Evolutionary conservation across 1,140 invertebrate genomes (phyloP).

Genomic region (Nasonia vitripennis): DNA sequence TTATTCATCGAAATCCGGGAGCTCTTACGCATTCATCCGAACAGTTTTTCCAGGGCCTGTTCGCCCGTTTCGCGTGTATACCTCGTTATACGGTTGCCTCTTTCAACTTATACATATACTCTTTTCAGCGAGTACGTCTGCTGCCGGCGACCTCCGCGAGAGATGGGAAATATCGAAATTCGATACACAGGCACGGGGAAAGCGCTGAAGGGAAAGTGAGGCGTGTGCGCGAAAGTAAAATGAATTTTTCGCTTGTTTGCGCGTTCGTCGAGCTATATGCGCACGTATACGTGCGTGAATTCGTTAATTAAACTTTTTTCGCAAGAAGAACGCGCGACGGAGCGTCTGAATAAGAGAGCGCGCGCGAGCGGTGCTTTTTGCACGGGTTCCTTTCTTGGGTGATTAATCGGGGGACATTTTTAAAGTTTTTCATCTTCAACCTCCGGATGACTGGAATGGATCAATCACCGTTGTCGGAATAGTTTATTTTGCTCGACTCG

Average conservation of each 20-base stretch:
- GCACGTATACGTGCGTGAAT: background rate
- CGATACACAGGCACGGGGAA: background rate
- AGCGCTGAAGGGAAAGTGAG: background rate
- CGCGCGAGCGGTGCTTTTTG: background rate
- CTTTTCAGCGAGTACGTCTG: background rate
- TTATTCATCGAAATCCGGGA: background rate
- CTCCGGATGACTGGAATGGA: background rate
- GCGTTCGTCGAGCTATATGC: background rate
- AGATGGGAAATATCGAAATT: constrained; percentile 47
- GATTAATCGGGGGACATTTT: background rate
- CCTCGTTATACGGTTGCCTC: background rate
- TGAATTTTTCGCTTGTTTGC: constrained; percentile 11
- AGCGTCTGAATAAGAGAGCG: background rate
- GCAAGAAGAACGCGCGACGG: background rate
- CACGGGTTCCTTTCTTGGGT: background rate
- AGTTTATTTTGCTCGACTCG: background rate
- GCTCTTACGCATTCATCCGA: background rate
- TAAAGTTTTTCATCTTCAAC: background rate
- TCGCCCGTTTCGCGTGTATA: background rate
- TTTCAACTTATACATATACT: background rate
- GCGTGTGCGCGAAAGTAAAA: constrained; percentile 28
- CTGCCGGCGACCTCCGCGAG: background rate
- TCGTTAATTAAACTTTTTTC: background rate
- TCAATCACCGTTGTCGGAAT: background rate
- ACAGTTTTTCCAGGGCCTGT: background rate